Evolutionary conservation across 2,797 vertebrate species (phyloP), one percentile per base, ranked within the genome.

Genomic region (Synanceia verrucosa): DNA sequence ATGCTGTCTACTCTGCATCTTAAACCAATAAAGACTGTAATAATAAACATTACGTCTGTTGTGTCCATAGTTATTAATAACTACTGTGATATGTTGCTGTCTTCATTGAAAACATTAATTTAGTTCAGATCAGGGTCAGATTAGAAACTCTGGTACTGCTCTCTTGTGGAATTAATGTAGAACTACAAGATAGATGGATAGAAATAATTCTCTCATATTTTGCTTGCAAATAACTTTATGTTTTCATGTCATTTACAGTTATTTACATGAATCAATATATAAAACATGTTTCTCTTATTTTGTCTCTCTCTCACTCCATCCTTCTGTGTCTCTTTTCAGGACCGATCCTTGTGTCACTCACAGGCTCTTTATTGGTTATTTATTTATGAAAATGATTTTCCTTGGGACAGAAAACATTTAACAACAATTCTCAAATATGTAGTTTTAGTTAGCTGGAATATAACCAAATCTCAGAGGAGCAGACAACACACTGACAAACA

Each of bases 201-300:
- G 34, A 10, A 28, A n/a, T 5, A 44, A 2, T 5, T 9, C 14
- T 31, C 8, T 1, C 10, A 7, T 53, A 1, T 11, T 62, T 65
- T 77, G 86, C 75, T 92, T 93, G 84, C 86, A 91, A 86, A 78
- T 46, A 18, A 46, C 80, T 93, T 89, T 91, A 82, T 87, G 62
- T 89, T 84, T 88, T 66, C 36, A 62, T 79, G 56, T 87, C 80
- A 90, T 89, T 90, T 89, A 93, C 92, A 94, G 63, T 83, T 88
- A 89, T 80, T 70, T 94, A 94, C 87, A 85, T 53, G 3, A 44
- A 31, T 77, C 26, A 84, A 84, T 65, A 48, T 84, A 87, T 53
- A 58, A 80, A 73, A 70, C 59, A 51, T 19, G 21, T 36, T n/a
- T 36, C 9, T n/a, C 21, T 61, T 41, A 1, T 29, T 4, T n/a